Evolutionary conservation across 2,797 vertebrate genomes (phyloP).

Genomic region (Eidolon dupreanum): DNA sequence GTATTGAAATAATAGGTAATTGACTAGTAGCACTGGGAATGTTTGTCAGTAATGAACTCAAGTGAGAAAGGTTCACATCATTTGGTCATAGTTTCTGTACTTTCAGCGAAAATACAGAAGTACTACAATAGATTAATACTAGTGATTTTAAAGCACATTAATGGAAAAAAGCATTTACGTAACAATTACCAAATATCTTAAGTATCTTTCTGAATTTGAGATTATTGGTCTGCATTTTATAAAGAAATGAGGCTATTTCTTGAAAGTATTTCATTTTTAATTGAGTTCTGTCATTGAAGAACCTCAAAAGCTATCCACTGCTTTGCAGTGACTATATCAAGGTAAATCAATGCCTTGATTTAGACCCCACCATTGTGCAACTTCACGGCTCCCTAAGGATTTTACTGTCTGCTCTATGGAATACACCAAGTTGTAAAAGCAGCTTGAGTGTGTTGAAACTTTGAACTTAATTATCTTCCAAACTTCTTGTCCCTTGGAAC

Average conservation of each 20-base stretch:
- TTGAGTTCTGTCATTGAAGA: conserved; percentile 22
- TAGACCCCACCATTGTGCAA: background rate
- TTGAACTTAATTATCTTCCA: conserved; percentile 4
- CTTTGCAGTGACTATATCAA: background rate
- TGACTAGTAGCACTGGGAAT: background rate
- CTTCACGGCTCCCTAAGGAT: background rate
- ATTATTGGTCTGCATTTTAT: conserved; percentile 29
- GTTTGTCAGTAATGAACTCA: background rate
- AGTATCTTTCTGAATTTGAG: conserved; percentile 55
- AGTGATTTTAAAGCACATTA: conserved; percentile 49
- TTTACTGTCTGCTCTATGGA: background rate
- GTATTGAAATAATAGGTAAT: background rate
- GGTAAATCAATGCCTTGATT: background rate
- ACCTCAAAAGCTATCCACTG: background rate
- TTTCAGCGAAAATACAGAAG: conserved; percentile 27
- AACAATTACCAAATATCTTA: background rate
- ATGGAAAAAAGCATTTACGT: background rate
- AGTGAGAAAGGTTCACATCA: background rate
- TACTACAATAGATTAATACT: background rate
- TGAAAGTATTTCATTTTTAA: conserved; percentile 34
- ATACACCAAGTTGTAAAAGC: background rate
- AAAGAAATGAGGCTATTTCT: background rate
- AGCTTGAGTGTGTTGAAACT: background rate
- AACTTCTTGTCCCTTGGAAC: background rate
- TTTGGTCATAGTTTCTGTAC: conserved; percentile 4